Evolutionary conservation across 2,113 vertebrate genomes (phyloP), one percentile per base, ranked within the genome.

Genomic region (Nycticryphes semicollaris): DNA sequence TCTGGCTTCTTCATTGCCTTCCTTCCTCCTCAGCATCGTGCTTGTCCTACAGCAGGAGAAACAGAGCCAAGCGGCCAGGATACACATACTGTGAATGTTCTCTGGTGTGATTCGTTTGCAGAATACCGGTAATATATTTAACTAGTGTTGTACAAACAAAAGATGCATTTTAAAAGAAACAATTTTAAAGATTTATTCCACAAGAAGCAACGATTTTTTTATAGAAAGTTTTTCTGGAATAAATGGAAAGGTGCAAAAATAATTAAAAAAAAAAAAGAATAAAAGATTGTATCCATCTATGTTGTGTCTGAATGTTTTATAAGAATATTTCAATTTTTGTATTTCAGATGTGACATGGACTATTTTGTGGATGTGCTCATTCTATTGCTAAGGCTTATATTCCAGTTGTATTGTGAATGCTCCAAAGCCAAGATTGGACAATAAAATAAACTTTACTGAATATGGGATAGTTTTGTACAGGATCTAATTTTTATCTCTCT

Each of bases 81-180:
- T 35, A 22, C 73, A 57, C 37, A 18, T 86, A 63, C 89, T 97
- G 97, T 92, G 97, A 98, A 97, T 39, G 84, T 94, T 72, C 78
- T 66, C 93, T 35, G 63, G 77, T 81, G 75, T 68, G 95, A 93
- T 80, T 93, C 79, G 14, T 89, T 23, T 87, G 93, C 79, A 92
- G 96, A 78, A 97, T 83, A 79, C 45, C 43, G 28, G 87, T 89
- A 89, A 97, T 92, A 94, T 97, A 97, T 98, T 97, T 96, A 98
- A 96, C 93, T 95, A 70, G 64, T 60, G 64, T 66, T 93, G 94
- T 89, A 81, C 89, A 91, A 92, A 94, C 1, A 7, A 57, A 79
- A 93, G 77, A 53, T 21, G 63, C n/a, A 1, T 78, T 48, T 93
- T 70, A 90, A 89, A 92, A 93, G 51, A 93, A 94, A 68, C 24